Percentiles rank a stretch among this genome's conserved stretches.
phyloP scores from a whole-genome alignment of 2,113 vertebrate genomes.

The Corythoichthys haematopterus region DNA sequence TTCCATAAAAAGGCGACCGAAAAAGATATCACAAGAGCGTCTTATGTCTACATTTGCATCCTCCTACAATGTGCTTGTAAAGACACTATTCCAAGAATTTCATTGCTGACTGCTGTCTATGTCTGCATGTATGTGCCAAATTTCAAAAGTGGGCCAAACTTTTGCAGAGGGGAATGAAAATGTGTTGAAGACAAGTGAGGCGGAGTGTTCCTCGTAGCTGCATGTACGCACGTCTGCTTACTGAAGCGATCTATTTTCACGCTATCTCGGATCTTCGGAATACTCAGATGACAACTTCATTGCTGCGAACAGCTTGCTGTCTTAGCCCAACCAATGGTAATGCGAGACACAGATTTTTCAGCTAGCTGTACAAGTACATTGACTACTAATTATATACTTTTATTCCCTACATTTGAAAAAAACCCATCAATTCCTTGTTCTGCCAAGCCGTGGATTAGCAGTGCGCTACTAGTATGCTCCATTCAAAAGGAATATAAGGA shows the following conservation, averaged over 20 bases:
- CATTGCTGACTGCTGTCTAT: neutral
- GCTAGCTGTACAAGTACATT: too few relatives aligned
- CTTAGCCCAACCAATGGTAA: too few relatives aligned
- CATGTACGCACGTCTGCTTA: conserved; percentile 21
- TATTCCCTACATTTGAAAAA: too few relatives aligned
- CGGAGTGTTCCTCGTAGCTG: conserved; percentile 28
- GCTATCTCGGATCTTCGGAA: neutral
- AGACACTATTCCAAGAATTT: neutral
- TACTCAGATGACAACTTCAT: too few relatives aligned
- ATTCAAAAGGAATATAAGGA: too few relatives aligned
- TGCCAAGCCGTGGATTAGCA: too few relatives aligned
- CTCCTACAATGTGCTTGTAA: neutral
- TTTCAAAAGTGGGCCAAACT: conserved; percentile 32
- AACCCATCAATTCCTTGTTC: too few relatives aligned
- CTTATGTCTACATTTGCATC: neutral
- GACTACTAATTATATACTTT: too few relatives aligned
- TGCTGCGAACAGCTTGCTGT: too few relatives aligned
- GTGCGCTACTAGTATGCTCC: too few relatives aligned
- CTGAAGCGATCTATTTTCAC: conserved; percentile 25
- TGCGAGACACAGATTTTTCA: too few relatives aligned
- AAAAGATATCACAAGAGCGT: neutral
- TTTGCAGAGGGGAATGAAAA: conserved; percentile 7
- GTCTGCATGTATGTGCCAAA: conserved; percentile 17
- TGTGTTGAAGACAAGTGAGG: conserved; percentile 12
- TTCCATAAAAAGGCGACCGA: neutral